Evolutionary conservation across 2,113 vertebrate genomes (phyloP), one percentile per base, ranked within the genome.

Genomic region (Cavia porcellus): DNA sequence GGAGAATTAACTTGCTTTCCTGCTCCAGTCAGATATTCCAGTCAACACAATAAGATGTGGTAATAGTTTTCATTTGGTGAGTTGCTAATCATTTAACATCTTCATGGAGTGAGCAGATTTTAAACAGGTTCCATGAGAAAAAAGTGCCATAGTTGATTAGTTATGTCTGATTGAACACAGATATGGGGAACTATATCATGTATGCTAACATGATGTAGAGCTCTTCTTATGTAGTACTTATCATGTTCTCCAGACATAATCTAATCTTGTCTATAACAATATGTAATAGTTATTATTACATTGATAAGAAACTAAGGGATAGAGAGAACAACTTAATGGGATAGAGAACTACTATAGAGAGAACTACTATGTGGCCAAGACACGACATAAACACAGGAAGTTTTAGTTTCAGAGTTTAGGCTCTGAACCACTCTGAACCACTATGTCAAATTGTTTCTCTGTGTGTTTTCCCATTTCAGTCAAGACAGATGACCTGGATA

Each of bases 361-460:
- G n/a, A n/a, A n/a, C 35, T 95, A 77, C 81, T 24, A 80, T 24
- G 12, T 52, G 38, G 20, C 52, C 24, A 17, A 81, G 32, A 45
- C 15, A 66, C 35, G 35, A 77, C 88, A 87, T 84, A 74, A 97
- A 87, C 61, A 12, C 72, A 95, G 45, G 64, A 70, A 86, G 24
- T 55, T 77, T n/a, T 68, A 61, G 35, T 24, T 52, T 79, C 52
- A 52, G 45, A 66, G 8, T 95, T 59, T 38, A 66, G 8, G 15
- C 79, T 89, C 55, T 88, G 72, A 88, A 52, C 10, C 50, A 52
- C 47, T 50, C 47, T 50, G 47, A 50, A 25, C 32, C 45, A 50
- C 15, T 86, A 0, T 57, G 55, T 61, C 82, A 79, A 19, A 84
- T 47, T 90, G 1, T 45, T 19, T 84, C 32, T 82, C 72, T 68